These are phyloP conservation scores for Furcifer pardalis DNA, from an alignment of 2,797 vertebrate genomes.

Conservation along the genomic window DNA sequence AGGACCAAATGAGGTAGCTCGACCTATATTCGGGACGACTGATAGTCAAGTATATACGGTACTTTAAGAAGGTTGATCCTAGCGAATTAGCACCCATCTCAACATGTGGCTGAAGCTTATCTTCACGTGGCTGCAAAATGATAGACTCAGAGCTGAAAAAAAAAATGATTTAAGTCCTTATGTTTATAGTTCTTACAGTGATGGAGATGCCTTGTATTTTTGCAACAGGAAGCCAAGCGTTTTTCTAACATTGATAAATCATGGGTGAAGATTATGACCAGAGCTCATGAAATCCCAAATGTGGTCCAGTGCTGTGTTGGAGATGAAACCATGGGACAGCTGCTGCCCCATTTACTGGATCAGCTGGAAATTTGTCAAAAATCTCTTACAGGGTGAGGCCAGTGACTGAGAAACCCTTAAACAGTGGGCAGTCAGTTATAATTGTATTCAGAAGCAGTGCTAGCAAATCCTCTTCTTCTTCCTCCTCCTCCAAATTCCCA, in stretches of 20 bases:
- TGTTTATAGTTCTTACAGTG: background rate
- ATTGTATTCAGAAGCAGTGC: background rate
- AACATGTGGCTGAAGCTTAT: background rate
- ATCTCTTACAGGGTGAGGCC: slow-evolving; percentile 91
- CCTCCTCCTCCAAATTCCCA: background rate
- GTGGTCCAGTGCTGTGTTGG: slow-evolving; percentile 94
- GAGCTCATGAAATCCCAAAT: slow-evolving; percentile 90
- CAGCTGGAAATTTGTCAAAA: slow-evolving; percentile 98
- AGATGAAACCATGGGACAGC: slow-evolving; percentile 94
- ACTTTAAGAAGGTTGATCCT: background rate
- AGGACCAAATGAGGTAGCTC: too few relatives aligned
- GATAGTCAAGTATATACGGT: too few relatives aligned
- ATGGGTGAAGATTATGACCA: slow-evolving; percentile 97
- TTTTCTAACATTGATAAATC: slow-evolving; percentile 98
- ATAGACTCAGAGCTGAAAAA: too few relatives aligned
- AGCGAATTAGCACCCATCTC: slow-evolving; percentile 11
- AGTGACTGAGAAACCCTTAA: accelerated
- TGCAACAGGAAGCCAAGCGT: slow-evolving; percentile 89
- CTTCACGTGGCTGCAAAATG: background rate
- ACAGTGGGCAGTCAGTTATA: background rate
- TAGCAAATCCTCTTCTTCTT: background rate
- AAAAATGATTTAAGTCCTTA: background rate
- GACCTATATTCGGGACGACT: too few relatives aligned
- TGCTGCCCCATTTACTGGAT: slow-evolving; percentile 92
- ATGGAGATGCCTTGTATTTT: background rate